Percentiles rank a stretch among this genome's conserved stretches.
Conservation (phyloP, 2,113 vertebrate species). For the Phylloscopus whistleri region DNA sequence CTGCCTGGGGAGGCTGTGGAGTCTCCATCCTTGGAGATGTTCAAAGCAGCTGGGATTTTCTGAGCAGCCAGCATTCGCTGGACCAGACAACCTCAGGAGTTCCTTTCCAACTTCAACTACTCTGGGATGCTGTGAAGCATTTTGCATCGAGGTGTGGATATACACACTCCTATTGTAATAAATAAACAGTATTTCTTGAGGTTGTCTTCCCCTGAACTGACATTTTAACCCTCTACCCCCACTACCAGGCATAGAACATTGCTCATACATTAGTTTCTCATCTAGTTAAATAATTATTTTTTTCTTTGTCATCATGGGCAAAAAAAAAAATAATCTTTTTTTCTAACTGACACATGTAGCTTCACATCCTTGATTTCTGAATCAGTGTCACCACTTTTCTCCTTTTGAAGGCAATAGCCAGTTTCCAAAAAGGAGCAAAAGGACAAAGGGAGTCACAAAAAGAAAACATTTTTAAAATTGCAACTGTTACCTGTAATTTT, state of each 20-base stretch:
- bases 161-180: accelerated
- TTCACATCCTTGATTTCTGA: neutral
- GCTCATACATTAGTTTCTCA: neutral
- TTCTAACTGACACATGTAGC: neutral
- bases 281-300: neutral
- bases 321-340: neutral
- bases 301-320: neutral
- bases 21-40: neutral
- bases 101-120: neutral
- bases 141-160: neutral
- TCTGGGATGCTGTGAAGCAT: neutral
- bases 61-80: neutral
- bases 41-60: neutral
- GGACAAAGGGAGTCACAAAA: neutral
- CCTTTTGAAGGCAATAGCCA: neutral
- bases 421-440: neutral
- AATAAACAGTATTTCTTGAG: neutral
- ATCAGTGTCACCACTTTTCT: neutral
- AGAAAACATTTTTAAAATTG: neutral
- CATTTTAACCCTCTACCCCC: neutral
- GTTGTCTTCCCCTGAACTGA: neutral
- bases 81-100: neutral
- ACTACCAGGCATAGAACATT: accelerated
- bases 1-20: neutral
- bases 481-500: neutral